Evolutionary conservation across 2,888 invertebrate genomes (phyloP), one percentile per base, ranked within the genome.

Genomic region (Antitype chi): DNA sequence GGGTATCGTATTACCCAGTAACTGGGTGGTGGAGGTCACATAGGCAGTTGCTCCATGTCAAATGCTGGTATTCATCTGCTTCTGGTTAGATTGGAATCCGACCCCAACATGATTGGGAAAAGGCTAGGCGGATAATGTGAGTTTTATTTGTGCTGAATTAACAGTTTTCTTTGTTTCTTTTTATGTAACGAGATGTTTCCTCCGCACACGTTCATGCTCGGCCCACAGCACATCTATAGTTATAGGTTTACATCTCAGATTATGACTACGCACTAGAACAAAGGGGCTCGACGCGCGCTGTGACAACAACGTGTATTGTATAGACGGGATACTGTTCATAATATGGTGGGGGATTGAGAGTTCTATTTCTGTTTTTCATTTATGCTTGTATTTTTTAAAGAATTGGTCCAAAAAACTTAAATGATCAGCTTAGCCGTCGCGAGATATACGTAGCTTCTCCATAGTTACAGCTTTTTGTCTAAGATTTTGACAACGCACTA

Each of bases 251-350:
- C n/a, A 15, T 43, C 38, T 47, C 43, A 59, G 74, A 74, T 78
- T 78, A 78, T 32, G 52, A 64, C 43, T 74, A 81, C 57, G 78
- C 57, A 59, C 59, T 59, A 60, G 59, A 64, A 81, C 81, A 78
- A 78, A 81, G 75, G 52, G 20, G 59, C 78, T 78, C 53, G 47
- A 47, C 57, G 81, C 43, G 47, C 15, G 74, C 64, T 66, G 64
- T 59, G 64, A 81, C 59, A 66, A 59, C 25, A 74, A 53, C 75
- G 17, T 66, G 25, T 74, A 59, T 66, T 59, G 53, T 62, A 25
- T 53, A 64, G 23, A 28, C 47, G 8, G 47, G 23, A 66, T 74
- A 47, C 74, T 74, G 52, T 81, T 47, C 17, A 20, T 52, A 15
- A 20, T 59, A 23, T 57, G n/a, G 52, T 59, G 25, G 6, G 7